phyloP scores from a whole-genome alignment of 2,888 invertebrate species.

The Orthosia incerta region DNA sequence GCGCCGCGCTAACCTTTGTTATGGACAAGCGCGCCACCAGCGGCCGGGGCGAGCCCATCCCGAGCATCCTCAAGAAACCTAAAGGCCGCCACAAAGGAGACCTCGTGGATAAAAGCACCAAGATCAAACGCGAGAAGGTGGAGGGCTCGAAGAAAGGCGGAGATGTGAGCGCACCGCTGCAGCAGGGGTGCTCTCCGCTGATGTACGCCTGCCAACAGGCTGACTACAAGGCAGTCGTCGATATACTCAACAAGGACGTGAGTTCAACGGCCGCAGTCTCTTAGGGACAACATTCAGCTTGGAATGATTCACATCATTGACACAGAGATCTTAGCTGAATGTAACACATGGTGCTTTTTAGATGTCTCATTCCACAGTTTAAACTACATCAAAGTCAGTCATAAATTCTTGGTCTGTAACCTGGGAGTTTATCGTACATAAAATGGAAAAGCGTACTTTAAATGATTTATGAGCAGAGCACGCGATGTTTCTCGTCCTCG shows the following conservation, averaged over 20 bases:
- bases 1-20: conserved; percentile 78
- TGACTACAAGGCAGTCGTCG: conserved; percentile 94
- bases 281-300: conserved; percentile 29
- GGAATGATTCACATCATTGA: conserved; percentile 28
- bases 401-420: conserved; percentile 38
- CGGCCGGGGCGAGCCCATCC: conserved; percentile 86
- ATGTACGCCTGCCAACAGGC: conserved; percentile 98
- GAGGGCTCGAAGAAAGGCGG: conserved; percentile 79
- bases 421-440: conserved; percentile 50
- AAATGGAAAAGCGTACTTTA: conserved; percentile 77
- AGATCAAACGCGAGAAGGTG: conserved; percentile 87
- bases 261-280: conserved; percentile 74
- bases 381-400: conserved; percentile 26
- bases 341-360: conserved; percentile 29
- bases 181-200: conserved; percentile 95
- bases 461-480: conserved; percentile 71
- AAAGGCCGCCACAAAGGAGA: conserved; percentile 83
- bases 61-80: conserved; percentile 88
- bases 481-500: conserved; percentile 81
- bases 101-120: conserved; percentile 86
- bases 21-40: conserved; percentile 87
- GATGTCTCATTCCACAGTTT: conserved; percentile 13
- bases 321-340: conserved; percentile 18
- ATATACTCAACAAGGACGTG: conserved; percentile 95
- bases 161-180: conserved; percentile 86